A percentile compares a stretch with the other conserved stretches of the same genome.
Conservation (phyloP, 2,113 vertebrate species). For the Percina caprodes region DNA sequence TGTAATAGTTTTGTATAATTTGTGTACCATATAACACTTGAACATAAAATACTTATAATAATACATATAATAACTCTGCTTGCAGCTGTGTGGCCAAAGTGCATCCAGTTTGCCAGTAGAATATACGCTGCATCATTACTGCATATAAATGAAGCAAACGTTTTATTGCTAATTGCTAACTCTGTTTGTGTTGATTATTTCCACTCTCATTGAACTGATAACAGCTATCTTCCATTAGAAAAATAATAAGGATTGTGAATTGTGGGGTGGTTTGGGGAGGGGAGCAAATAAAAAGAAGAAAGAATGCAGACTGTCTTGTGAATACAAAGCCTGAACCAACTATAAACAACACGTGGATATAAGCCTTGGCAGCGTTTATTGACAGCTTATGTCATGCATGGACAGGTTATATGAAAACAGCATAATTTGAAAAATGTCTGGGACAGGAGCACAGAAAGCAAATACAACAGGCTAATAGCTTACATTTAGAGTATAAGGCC, state of each 20-base stretch:
- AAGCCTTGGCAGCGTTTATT: constrained; percentile 69
- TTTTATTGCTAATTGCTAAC: constrained; percentile 69
- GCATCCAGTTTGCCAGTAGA: constrained; percentile 6
- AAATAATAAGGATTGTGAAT: constrained; percentile 67
- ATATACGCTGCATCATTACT: not conserved
- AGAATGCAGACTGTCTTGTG: constrained; percentile 51
- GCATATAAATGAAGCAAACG: constrained; percentile 56
- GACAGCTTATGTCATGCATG: constrained; percentile 63
- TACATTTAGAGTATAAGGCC: constrained; percentile 18
- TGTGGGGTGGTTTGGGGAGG: constrained; percentile 12
- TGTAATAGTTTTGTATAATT: not conserved
- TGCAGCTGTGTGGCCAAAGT: not conserved
- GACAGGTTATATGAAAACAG: constrained; percentile 58
- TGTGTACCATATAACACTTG: not conserved
- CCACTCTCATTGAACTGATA: constrained; percentile 66
- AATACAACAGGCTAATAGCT: constrained; percentile 46
- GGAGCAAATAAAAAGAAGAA: constrained; percentile 34
- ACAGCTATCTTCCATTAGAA: constrained; percentile 61
- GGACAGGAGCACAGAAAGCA: constrained; percentile 31
- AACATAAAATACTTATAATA: not conserved
- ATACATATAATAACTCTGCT: not conserved
- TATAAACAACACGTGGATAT: constrained; percentile 52
- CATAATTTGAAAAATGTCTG: constrained; percentile 62
- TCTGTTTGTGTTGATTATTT: constrained; percentile 73
- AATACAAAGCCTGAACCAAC: constrained; percentile 67